A percentile compares a stretch with the other conserved stretches of the same genome.
Conservation (phyloP, 2,888 invertebrate genomes). For the Apoderus coryli region DNA sequence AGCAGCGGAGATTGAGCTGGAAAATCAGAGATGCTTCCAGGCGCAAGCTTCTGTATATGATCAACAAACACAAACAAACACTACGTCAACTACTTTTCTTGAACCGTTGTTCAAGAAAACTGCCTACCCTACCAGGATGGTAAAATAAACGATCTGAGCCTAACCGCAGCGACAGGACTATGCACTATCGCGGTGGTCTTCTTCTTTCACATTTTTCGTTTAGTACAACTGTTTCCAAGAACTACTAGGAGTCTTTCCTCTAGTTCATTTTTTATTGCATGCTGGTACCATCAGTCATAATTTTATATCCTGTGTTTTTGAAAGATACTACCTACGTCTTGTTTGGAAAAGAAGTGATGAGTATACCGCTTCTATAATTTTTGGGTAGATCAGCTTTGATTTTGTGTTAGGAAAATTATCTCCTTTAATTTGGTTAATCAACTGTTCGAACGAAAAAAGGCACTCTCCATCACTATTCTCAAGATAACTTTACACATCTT, state of each 20-base stretch:
- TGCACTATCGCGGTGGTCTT: too few species aligned
- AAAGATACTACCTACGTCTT: constrained; percentile 7
- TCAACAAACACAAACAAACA: too few species aligned
- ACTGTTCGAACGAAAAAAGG: constrained; percentile 16
- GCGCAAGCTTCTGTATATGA: constrained; percentile 7
- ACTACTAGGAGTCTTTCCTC: constrained; percentile 16
- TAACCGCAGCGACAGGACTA: too few species aligned
- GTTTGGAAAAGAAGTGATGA: constrained; percentile 7
- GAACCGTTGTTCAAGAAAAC: too few species aligned
- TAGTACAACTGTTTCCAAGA: too few species aligned
- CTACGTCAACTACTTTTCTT: too few species aligned
- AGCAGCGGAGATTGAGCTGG: too few species aligned
- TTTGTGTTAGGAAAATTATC: constrained; percentile 9
- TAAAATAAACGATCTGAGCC: too few species aligned
- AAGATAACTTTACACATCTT: constrained; percentile 12
- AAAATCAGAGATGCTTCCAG: too few species aligned
- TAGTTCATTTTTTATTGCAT: constrained; percentile 1
- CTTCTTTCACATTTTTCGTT: too few species aligned
- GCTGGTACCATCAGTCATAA: constrained; percentile 7
- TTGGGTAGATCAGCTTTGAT: constrained; percentile 9
- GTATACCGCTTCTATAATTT: constrained; percentile 12
- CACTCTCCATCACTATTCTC: too few species aligned
- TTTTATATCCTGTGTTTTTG: constrained; percentile 10
- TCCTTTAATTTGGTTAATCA: constrained; percentile 14
- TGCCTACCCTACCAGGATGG: too few species aligned